Evolutionary conservation across 2,888 invertebrate genomes (phyloP).

Genomic region (Apoda limacodes): DNA sequence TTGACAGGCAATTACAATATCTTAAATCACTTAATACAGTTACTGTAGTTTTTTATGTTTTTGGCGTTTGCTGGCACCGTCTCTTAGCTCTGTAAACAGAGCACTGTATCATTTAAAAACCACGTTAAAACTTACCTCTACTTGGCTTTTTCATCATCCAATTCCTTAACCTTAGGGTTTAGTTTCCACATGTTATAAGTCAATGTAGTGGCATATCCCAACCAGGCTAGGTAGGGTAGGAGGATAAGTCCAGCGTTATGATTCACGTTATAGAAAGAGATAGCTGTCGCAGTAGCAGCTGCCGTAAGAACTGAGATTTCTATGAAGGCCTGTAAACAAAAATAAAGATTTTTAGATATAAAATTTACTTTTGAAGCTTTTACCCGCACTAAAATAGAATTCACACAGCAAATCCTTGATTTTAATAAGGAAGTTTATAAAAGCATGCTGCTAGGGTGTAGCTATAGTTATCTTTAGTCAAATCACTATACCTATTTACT

Average conservation of each 20-base stretch:
- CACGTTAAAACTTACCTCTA: slow-evolving; percentile 23
- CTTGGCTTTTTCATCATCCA: slow-evolving; percentile 27
- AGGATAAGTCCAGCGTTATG: slow-evolving; percentile 37
- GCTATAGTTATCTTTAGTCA: too few species aligned
- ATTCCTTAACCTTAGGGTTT: slow-evolving; percentile 31
- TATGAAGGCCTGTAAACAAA: slow-evolving; percentile 41
- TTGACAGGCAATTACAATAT: too few species aligned
- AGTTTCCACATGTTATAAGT: slow-evolving; percentile 51
- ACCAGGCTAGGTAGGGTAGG: slow-evolving; percentile 52
- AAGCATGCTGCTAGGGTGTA: too few species aligned
- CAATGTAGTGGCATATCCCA: slow-evolving; percentile 43
- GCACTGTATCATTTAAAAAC: background rate
- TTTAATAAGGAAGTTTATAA: too few species aligned
- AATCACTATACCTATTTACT: too few species aligned
- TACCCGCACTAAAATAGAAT: too few species aligned
- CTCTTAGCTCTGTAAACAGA: slow-evolving; percentile 1
- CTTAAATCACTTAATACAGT: too few species aligned
- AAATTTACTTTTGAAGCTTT: background rate
- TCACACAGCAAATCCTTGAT: too few species aligned
- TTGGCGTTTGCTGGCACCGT: slow-evolving; percentile 4
- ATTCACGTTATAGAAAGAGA: slow-evolving; percentile 36
- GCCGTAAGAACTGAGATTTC: slow-evolving; percentile 45
- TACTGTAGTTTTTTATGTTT: too few species aligned
- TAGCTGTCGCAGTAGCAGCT: slow-evolving; percentile 39
- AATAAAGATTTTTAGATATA: slow-evolving; percentile 5